Percentiles rank a stretch among this genome's conserved stretches.
Conservation (phyloP, 2,888 invertebrate species). For the Agrypnus murinus region DNA sequence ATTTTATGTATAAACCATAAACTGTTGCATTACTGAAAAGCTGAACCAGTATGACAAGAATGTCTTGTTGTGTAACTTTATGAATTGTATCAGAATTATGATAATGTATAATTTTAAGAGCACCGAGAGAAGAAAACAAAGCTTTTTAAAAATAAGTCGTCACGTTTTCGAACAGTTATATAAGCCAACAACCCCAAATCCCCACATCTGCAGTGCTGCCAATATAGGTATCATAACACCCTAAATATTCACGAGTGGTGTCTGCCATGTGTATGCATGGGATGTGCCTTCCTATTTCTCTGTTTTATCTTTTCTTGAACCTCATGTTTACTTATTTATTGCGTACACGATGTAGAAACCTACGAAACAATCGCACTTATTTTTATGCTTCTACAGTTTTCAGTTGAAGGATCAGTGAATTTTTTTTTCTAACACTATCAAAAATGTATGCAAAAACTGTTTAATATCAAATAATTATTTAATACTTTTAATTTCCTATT, state of each 20-base stretch:
- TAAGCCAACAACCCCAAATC: conserved; percentile 61
- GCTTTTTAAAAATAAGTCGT: conserved; percentile 57
- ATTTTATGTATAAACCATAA: conserved; percentile 15
- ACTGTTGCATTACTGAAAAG: background rate
- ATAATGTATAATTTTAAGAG: too few relatives aligned
- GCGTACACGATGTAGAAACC: conserved; percentile 38
- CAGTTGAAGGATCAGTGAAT: background rate
- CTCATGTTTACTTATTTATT: conserved; percentile 60
- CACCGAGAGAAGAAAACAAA: conserved; percentile 26
- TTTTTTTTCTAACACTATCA: background rate
- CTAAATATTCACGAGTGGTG: conserved; percentile 70
- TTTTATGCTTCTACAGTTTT: conserved; percentile 15
- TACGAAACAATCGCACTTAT: conserved; percentile 34
- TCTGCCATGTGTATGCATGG: conserved; percentile 66
- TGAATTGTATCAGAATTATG: too few relatives aligned
- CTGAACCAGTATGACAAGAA: too few relatives aligned
- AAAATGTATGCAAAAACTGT: background rate
- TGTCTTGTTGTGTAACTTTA: too few relatives aligned
- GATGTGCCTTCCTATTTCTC: conserved; percentile 60
- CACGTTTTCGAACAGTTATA: conserved; percentile 60
- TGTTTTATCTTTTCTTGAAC: conserved; percentile 64
- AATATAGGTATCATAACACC: conserved; percentile 66
- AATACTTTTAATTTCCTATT: too few relatives aligned
- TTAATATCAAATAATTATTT: too few relatives aligned
- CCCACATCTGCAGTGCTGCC: conserved; percentile 59